A percentile compares a stretch with the other conserved stretches of the same genome.
phyloP scores from a whole-genome alignment of 2,797 vertebrate species.

The Nyctibius grandis region DNA sequence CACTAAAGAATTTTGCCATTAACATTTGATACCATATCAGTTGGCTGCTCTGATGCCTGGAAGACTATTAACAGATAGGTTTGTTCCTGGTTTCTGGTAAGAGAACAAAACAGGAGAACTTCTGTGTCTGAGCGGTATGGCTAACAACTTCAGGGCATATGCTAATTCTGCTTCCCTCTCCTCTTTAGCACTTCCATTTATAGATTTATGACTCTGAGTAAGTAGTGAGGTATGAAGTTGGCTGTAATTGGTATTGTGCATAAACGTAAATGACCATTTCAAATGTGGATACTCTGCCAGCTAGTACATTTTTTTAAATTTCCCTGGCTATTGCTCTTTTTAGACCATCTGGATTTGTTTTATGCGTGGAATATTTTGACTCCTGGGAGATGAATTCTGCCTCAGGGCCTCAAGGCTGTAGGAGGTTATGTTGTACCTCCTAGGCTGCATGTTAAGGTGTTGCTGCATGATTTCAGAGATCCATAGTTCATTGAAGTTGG shows the following conservation, averaged over 20 bases:
- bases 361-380: not conserved
- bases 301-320: not conserved
- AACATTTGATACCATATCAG: not conserved
- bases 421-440: not conserved
- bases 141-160: not conserved
- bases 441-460: not conserved
- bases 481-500: not conserved
- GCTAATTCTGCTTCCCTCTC: not conserved
- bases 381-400: not conserved
- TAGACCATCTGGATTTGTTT: not conserved
- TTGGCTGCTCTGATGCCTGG: not conserved
- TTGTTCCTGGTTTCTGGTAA: not conserved
- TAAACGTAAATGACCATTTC: slow-evolving; percentile 29
- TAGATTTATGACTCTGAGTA: slow-evolving; percentile 13
- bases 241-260: slow-evolving; percentile 6
- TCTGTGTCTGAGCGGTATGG: not conserved
- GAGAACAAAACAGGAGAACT: not conserved
- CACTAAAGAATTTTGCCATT: not conserved
- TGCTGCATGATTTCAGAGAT: not conserved
- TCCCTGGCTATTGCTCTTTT: not conserved
- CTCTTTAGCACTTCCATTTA: not conserved
- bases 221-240: not conserved
- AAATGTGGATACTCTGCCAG: not conserved
- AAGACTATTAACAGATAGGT: not conserved
- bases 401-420: not conserved